phyloP scores from a whole-genome alignment of 1,140 invertebrate species.

The Ctenoplectra terminalis region DNA sequence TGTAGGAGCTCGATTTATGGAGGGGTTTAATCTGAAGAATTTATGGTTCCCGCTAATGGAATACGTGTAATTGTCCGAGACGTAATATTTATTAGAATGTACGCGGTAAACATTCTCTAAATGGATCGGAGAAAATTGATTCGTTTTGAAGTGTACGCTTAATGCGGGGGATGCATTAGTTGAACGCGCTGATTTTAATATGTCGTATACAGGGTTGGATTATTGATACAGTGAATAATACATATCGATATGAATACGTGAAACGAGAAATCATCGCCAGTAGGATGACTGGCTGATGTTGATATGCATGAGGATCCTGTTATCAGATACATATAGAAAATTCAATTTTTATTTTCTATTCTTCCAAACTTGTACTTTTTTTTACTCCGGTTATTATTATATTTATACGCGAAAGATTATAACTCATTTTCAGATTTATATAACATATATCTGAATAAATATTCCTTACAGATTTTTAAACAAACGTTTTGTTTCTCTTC shows the following conservation, averaged over 20 bases:
- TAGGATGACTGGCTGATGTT: no score
- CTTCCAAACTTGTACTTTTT: no score
- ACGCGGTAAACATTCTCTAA: neutral
- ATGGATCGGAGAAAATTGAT: slow-evolving; percentile 21
- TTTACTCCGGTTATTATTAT: no score
- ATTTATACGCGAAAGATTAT: no score
- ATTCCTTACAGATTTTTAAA: no score
- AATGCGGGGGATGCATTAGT: neutral
- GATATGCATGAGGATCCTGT: no score
- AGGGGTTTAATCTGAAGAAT: slow-evolving; percentile 15
- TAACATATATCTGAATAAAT: no score
- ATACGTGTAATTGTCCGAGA: neutral
- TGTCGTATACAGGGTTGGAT: neutral
- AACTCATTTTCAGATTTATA: no score
- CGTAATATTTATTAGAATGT: neutral
- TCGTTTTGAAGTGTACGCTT: neutral
- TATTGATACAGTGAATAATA: neutral
- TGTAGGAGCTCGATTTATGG: slow-evolving; percentile 8
- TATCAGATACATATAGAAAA: no score
- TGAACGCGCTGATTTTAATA: neutral
- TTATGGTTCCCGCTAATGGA: slow-evolving; percentile 30
- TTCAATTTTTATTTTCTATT: no score
- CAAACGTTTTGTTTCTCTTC: no score
- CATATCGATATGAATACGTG: neutral
- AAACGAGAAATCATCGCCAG: neutral